Evolutionary conservation across 2,113 vertebrate species (phyloP).

Genomic region (Sylvietta virens): DNA sequence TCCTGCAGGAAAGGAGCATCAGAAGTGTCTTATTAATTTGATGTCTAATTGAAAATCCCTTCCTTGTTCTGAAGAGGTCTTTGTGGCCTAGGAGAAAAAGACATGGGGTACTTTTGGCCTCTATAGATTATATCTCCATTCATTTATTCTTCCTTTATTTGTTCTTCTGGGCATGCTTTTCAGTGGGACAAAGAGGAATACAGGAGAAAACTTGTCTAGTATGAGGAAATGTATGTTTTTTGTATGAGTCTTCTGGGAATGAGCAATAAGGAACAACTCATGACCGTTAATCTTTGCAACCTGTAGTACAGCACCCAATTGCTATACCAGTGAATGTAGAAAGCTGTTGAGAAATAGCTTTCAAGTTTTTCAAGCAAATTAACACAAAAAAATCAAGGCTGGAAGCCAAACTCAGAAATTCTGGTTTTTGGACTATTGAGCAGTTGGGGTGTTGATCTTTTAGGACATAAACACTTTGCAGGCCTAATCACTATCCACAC

Average conservation of each 20-base stretch:
- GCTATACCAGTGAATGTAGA: not conserved
- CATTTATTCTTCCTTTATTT: not conserved
- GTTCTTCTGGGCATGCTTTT: not conserved
- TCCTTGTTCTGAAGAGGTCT: not conserved
- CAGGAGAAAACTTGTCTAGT: not conserved
- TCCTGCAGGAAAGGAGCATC: conserved; percentile 38
- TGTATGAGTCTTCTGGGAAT: not conserved
- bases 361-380: not conserved
- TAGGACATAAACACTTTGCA: not conserved
- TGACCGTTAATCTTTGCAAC: not conserved
- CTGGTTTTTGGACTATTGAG: not conserved
- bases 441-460: not conserved
- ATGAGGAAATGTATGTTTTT: not conserved
- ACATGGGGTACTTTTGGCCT: not conserved
- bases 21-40: conserved; percentile 36
- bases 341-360: not conserved
- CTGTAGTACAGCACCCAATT: not conserved
- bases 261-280: not conserved
- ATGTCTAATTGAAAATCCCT: conserved; percentile 34
- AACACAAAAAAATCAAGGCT: not conserved
- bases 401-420: not conserved
- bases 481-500: not conserved
- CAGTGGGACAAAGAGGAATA: not conserved
- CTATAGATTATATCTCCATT: not conserved
- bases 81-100: not conserved